A percentile compares a stretch with the other conserved stretches of the same genome.
These are phyloP conservation scores for Nemotelus pantherinus DNA, from an alignment of 2,888 invertebrate species.

Conservation along the genomic window DNA sequence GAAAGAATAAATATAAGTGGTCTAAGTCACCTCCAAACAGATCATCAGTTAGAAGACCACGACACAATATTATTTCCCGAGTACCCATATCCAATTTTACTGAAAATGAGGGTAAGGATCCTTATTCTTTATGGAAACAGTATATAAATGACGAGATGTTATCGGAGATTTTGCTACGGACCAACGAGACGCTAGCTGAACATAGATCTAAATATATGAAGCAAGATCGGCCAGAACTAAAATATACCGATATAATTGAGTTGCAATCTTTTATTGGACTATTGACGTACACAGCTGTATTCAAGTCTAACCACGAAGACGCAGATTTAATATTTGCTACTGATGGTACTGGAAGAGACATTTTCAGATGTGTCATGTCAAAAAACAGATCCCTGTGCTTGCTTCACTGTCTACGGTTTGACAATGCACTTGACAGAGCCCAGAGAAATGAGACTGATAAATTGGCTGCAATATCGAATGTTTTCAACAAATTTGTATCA, in stretches of 20 bases:
- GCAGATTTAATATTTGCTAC: constrained; percentile 47
- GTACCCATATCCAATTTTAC: constrained; percentile 14
- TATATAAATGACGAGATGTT: constrained; percentile 35
- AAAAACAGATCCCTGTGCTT: constrained; percentile 42
- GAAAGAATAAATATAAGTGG: too few species aligned
- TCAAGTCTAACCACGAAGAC: constrained; percentile 51
- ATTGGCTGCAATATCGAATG: too few species aligned
- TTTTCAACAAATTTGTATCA: too few species aligned
- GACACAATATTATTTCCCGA: constrained; percentile 18
- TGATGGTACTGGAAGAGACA: constrained; percentile 51
- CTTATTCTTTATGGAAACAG: constrained; percentile 14
- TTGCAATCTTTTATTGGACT: constrained; percentile 49
- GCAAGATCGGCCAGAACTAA: constrained; percentile 37
- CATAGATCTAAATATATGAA: constrained; percentile 35
- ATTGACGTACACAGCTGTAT: constrained; percentile 49
- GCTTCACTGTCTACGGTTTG: constrained; percentile 46
- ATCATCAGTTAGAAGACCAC: constrained; percentile 17
- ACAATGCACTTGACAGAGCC: constrained; percentile 41
- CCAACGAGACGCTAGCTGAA: constrained; percentile 25
- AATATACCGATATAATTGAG: constrained; percentile 38
- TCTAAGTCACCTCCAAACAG: too few species aligned
- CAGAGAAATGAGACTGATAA: constrained; percentile 45
- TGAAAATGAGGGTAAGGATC: constrained; percentile 17
- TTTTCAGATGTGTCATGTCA: constrained; percentile 48
- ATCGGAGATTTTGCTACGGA: constrained; percentile 29